phyloP scores from a whole-genome alignment of 2,113 vertebrate species.

The Eretmodus cyanostictus region DNA sequence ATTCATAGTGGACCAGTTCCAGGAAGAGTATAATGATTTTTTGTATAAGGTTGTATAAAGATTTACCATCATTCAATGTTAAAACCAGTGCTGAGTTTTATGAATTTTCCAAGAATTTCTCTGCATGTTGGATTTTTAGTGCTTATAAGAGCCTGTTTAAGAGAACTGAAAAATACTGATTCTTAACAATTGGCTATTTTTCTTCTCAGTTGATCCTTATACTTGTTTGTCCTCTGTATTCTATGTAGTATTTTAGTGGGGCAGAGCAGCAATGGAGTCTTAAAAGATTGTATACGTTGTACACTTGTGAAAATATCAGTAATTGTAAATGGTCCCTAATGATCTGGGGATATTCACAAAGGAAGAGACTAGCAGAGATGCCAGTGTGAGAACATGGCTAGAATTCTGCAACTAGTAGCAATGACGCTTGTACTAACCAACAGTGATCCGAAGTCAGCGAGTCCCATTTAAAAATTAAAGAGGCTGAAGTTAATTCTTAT shows the following conservation, averaged over 20 bases:
- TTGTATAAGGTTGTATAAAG: no score
- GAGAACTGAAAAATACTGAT: no score
- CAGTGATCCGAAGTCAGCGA: background rate
- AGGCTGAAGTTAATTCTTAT: no score
- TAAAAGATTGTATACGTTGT: background rate
- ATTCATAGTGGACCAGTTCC: no score
- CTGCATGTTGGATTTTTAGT: background rate
- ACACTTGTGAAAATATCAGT: background rate
- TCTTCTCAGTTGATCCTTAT: no score
- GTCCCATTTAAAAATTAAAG: background rate
- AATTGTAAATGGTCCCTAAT: background rate
- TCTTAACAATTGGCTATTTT: no score
- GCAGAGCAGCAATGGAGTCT: background rate
- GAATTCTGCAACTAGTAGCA: background rate
- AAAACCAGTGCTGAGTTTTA: no score
- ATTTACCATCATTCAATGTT: no score
- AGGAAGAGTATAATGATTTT: no score
- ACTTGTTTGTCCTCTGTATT: background rate
- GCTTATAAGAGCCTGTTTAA: background rate
- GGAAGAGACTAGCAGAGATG: background rate
- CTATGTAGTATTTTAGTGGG: no score
- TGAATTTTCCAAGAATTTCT: no score
- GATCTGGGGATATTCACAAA: background rate
- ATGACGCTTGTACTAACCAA: background rate
- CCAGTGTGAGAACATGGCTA: background rate